A percentile compares a stretch with the other conserved stretches of the same genome.
phyloP scores from a whole-genome alignment of 2,888 invertebrate species.

The Thelaira solivaga region DNA sequence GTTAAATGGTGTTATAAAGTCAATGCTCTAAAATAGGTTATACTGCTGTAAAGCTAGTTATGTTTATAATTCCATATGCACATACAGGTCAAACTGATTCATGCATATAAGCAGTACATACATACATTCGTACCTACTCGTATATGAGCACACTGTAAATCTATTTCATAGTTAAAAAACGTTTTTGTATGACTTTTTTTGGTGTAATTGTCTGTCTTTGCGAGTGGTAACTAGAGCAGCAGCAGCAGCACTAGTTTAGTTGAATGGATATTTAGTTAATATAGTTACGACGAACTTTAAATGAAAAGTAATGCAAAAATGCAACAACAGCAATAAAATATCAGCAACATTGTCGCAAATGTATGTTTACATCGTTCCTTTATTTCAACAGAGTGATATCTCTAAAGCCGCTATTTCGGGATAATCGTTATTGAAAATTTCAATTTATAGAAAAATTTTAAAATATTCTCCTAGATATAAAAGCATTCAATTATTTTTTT shows the following conservation, averaged over 20 bases:
- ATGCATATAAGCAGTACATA: not conserved
- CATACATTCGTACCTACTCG: not conserved
- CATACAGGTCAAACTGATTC: no score
- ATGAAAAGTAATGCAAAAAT: conserved; percentile 19
- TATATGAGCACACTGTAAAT: no score
- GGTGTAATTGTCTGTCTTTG: not conserved
- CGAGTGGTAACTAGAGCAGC: no score
- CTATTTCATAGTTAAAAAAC: not conserved
- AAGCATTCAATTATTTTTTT: no score
- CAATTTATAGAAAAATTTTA: no score
- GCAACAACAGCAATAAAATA: conserved; percentile 5
- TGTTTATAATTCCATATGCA: not conserved
- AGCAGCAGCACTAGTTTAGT: not conserved
- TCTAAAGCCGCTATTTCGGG: no score
- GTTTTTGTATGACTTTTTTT: conserved; percentile 13
- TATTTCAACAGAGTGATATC: no score
- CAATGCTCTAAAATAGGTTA: conserved; percentile 58
- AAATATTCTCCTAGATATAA: no score
- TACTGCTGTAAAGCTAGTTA: conserved; percentile 22
- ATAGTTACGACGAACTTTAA: conserved; percentile 29
- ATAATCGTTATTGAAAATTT: no score
- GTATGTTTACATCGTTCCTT: not conserved
- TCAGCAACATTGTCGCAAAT: conserved; percentile 3
- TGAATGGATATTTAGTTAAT: conserved; percentile 47
- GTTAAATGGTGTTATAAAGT: conserved; percentile 40